These are phyloP conservation scores for Alauda arvensis DNA, from an alignment of 2,797 vertebrate species.

Conservation along the genomic window DNA sequence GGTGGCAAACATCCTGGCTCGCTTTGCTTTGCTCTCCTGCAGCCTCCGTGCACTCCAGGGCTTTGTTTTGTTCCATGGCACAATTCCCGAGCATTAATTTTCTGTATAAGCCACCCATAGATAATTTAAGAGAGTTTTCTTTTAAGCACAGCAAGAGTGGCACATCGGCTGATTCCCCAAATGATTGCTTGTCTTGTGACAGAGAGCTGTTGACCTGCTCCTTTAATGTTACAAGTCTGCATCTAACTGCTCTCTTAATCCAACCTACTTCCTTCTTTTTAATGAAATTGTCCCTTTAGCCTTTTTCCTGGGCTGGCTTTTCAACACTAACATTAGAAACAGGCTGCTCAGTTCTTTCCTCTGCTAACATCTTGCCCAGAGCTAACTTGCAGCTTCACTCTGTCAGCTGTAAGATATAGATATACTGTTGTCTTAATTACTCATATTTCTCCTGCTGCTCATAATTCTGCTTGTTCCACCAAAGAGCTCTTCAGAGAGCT, in stretches of 20 bases:
- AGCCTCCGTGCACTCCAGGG: background rate
- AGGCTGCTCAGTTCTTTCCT: conserved; percentile 41
- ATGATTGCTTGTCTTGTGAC: conserved; percentile 43
- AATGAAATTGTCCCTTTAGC: conserved; percentile 48
- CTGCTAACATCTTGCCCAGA: conserved; percentile 56
- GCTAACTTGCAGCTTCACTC: conserved; percentile 47
- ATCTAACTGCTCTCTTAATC: conserved; percentile 36
- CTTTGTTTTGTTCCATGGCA: background rate
- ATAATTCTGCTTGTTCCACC: conserved; percentile 56
- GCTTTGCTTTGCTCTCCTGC: background rate
- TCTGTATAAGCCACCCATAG: background rate
- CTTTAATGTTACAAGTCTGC: conserved; percentile 35
- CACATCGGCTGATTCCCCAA: conserved; percentile 1
- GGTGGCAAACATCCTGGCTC: background rate
- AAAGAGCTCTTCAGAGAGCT: conserved; percentile 61
- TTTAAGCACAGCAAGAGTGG: background rate
- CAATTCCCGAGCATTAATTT: background rate
- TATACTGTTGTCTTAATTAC: conserved; percentile 69
- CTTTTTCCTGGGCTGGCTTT: conserved; percentile 47
- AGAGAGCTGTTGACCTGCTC: conserved; percentile 44
- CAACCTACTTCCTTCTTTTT: conserved; percentile 42
- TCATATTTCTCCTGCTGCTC: conserved; percentile 60
- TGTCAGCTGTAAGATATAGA: conserved; percentile 59
- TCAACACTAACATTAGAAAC: conserved; percentile 37
- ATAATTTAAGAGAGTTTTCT: conserved; percentile 3